Evolutionary conservation across 1,140 invertebrate species (phyloP).

Genomic region (Drosophila setifemur): DNA sequence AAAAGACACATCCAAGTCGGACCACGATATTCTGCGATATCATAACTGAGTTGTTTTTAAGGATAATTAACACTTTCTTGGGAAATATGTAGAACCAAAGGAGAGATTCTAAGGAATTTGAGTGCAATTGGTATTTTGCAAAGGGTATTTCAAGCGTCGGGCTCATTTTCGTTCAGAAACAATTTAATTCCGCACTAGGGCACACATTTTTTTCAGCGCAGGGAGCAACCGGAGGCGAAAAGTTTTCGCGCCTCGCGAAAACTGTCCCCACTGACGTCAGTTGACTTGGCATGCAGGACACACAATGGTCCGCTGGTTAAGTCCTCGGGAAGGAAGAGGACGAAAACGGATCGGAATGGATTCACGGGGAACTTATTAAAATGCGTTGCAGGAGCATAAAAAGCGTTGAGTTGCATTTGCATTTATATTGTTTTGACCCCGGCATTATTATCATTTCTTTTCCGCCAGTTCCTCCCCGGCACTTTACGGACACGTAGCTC

Average conservation of each 20-base stretch:
- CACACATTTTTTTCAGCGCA: background rate
- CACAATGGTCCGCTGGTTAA: constrained; percentile 13
- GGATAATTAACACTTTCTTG: too few species aligned
- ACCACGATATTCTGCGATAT: too few species aligned
- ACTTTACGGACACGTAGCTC: constrained; percentile 30
- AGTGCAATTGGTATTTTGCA: too few species aligned
- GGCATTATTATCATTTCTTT: constrained; percentile 68
- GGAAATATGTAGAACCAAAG: too few species aligned
- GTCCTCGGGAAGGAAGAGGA: background rate
- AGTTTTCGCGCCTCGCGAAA: constrained; percentile 44
- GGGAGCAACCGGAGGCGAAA: background rate
- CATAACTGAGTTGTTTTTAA: too few species aligned
- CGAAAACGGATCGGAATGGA: background rate
- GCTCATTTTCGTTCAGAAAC: background rate
- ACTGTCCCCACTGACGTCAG: constrained; percentile 37
- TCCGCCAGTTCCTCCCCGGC: background rate
- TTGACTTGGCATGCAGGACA: constrained; percentile 61
- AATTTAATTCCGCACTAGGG: too few species aligned
- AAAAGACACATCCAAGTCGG: too few species aligned
- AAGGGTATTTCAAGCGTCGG: too few species aligned
- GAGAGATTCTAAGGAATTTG: too few species aligned
- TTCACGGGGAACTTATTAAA: constrained; percentile 60
- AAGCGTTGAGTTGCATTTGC: constrained; percentile 58
- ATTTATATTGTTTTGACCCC: constrained; percentile 81
- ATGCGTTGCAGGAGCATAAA: constrained; percentile 64